Evolutionary conservation across 2,888 invertebrate genomes (phyloP).

Genomic region (Hydroisotoma schaefferi): DNA sequence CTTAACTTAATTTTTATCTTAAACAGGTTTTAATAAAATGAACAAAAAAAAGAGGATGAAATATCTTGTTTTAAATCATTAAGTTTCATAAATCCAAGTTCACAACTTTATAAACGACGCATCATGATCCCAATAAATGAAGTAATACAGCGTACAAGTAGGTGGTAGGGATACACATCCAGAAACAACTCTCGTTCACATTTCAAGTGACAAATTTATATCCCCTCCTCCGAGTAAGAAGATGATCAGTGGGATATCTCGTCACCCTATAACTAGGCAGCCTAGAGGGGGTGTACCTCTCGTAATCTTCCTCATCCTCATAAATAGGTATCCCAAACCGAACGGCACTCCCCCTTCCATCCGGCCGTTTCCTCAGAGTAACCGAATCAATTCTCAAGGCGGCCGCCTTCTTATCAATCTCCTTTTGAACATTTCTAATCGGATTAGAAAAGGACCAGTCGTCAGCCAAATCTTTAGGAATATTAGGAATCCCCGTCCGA

Average conservation of each 20-base stretch:
- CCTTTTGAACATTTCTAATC: conserved; percentile 26
- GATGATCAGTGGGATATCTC: conserved; percentile 32
- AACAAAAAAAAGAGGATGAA: too few species aligned
- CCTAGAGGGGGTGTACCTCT: not conserved
- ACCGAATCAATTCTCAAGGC: conserved; percentile 22
- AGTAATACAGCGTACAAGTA: too few species aligned
- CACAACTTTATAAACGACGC: too few species aligned
- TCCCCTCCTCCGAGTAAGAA: conserved; percentile 27
- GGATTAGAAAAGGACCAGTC: conserved; percentile 34
- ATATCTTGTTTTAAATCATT: too few species aligned
- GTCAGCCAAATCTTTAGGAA: conserved; percentile 23
- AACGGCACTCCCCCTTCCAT: not conserved
- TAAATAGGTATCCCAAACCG: not conserved
- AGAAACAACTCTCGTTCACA: too few species aligned
- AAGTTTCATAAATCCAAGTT: too few species aligned
- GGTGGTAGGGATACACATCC: too few species aligned
- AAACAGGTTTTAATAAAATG: too few species aligned
- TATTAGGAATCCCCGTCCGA: conserved; percentile 16
- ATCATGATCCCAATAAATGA: too few species aligned
- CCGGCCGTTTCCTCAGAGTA: conserved; percentile 4
- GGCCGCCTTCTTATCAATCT: conserved; percentile 37
- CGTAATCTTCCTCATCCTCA: conserved; percentile 6
- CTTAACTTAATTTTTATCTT: too few species aligned
- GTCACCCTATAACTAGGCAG: conserved; percentile 25
- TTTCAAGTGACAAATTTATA: conserved; percentile 16